These are phyloP conservation scores for Esox lucius DNA, from an alignment of 2,797 vertebrate genomes.

Conservation along the genomic window DNA sequence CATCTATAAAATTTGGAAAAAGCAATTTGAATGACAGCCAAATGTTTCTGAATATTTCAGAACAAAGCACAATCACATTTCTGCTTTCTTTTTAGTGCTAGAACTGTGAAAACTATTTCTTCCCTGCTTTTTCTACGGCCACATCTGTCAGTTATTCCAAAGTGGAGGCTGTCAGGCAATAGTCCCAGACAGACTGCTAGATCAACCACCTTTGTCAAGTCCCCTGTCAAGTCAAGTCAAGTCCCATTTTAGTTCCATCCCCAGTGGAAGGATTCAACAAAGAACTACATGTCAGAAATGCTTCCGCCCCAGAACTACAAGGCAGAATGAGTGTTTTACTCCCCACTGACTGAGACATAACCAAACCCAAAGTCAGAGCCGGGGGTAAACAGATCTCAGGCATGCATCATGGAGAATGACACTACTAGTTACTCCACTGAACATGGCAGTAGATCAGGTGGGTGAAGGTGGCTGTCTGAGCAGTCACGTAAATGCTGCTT, in stretches of 20 bases:
- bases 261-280: slow-evolving; percentile 14
- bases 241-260: background rate
- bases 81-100: background rate
- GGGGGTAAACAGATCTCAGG: slow-evolving; percentile 33
- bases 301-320: slow-evolving; percentile 4
- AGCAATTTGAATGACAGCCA: background rate
- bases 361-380: slow-evolving; percentile 20
- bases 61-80: background rate
- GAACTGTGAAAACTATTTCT: slow-evolving; percentile 21
- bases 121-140: slow-evolving; percentile 30
- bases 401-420: slow-evolving; percentile 46
- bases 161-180: background rate
- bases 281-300: slow-evolving; percentile 18
- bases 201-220: slow-evolving; percentile 26
- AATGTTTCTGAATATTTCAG: background rate
- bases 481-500: background rate
- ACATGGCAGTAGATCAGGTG: too few species aligned
- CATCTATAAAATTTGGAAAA: background rate
- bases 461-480: slow-evolving; percentile 4
- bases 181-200: slow-evolving; percentile 11
- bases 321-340: slow-evolving; percentile 21
- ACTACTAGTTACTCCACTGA: background rate
- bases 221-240: slow-evolving; percentile 12
- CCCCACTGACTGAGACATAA: slow-evolving; percentile 14
- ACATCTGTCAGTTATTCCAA: slow-evolving; percentile 14